phyloP scores from a whole-genome alignment of 2,113 vertebrate genomes.

The Balaeniceps rex region DNA sequence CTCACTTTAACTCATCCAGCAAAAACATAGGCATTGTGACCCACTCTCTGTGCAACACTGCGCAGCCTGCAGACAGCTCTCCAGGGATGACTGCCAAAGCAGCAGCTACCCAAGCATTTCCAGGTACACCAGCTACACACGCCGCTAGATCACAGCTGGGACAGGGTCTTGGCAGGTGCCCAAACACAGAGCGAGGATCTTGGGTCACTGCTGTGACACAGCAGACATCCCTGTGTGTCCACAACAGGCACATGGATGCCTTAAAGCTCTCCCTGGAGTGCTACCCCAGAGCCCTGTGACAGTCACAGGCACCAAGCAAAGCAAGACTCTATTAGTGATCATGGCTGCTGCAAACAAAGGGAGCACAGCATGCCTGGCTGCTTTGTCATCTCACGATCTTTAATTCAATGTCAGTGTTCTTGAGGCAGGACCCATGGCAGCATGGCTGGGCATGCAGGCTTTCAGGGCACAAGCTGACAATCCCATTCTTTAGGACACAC shows the following conservation, averaged over 20 bases:
- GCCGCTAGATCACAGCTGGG: too few species aligned
- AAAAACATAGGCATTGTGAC: neutral
- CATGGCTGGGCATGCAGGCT: neutral
- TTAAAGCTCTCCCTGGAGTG: neutral
- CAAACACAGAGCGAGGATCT: neutral
- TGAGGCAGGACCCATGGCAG: neutral
- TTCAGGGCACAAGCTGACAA: neutral
- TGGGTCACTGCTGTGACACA: neutral
- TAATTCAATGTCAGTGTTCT: neutral
- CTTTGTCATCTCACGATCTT: neutral
- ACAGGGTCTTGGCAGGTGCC: neutral
- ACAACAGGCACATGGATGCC: neutral
- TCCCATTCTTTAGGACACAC: neutral
- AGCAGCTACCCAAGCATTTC: neutral
- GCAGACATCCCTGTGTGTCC: neutral
- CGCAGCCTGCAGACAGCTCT: neutral
- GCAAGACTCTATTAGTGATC: neutral
- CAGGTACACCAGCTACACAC: neutral
- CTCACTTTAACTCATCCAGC: neutral
- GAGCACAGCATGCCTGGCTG: neutral
- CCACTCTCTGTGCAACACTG: neutral
- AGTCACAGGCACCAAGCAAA: neutral
- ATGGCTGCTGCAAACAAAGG: neutral
- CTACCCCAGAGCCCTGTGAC: too few species aligned
- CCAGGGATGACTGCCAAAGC: neutral